Evolutionary conservation across 1,140 invertebrate species (phyloP).

Genomic region (Dreissena rostriformis): DNA sequence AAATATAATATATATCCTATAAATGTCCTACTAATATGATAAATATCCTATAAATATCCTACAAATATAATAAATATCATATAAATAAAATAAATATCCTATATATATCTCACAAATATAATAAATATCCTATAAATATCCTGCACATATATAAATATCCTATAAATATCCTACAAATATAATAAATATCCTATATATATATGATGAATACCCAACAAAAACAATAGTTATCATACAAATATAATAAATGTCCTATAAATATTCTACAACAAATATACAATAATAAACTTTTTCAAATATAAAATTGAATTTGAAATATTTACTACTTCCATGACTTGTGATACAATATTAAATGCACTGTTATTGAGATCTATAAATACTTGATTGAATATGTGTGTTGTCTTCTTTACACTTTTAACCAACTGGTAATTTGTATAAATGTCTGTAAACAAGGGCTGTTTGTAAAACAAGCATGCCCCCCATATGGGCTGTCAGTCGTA

Average conservation of each 20-base stretch:
- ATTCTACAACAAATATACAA: too few species aligned
- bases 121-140: constrained; percentile 6
- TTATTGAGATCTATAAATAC: too few species aligned
- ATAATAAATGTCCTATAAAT: neutral
- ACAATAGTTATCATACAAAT: constrained; percentile 15
- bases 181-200: neutral
- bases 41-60: constrained; percentile 18
- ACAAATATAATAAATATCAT: neutral
- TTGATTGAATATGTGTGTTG: too few species aligned
- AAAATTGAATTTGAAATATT: too few species aligned
- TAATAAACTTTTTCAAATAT: too few species aligned
- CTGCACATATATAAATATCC: neutral
- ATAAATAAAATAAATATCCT: constrained; percentile 13
- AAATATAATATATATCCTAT: neutral
- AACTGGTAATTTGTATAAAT: too few species aligned
- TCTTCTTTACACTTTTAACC: too few species aligned
- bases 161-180: constrained; percentile 19
- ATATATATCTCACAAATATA: too few species aligned
- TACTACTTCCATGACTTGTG: neutral
- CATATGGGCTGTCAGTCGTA: too few species aligned
- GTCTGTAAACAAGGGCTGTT: too few species aligned
- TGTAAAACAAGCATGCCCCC: too few species aligned
- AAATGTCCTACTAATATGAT: constrained; percentile 14
- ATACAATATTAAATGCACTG: too few species aligned
- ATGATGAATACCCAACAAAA: neutral